Percentiles rank a stretch among this genome's conserved stretches.
Conservation (phyloP, 2,113 vertebrate species). For the Gnathonemus longibarbis region DNA sequence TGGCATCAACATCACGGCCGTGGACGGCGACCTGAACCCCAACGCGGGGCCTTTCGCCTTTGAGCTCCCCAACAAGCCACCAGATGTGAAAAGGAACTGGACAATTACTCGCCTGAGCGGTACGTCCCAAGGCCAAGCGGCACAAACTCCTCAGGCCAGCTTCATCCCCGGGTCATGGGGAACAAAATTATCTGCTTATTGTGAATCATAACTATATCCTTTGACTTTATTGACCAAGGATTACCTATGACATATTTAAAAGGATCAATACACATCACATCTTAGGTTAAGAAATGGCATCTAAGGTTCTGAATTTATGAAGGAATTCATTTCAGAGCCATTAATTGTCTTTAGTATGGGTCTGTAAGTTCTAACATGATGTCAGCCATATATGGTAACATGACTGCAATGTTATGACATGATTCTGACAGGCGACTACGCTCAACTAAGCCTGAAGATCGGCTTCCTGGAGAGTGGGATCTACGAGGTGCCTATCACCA, state of each 20-base stretch:
- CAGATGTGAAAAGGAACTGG: conserved; percentile 83
- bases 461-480: conserved; percentile 81
- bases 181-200: neutral
- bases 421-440: conserved; percentile 69
- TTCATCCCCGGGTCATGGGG: neutral
- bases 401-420: neutral
- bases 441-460: conserved; percentile 80
- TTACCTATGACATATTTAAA: neutral
- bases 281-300: neutral
- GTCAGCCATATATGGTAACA: neutral
- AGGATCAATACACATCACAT: neutral
- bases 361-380: neutral
- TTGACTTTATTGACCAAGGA: neutral
- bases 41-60: conserved; percentile 90
- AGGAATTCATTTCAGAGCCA: neutral
- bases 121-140: conserved; percentile 36
- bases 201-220: neutral
- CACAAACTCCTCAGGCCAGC: neutral
- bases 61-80: conserved; percentile 75
- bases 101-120: conserved; percentile 81
- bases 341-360: neutral
- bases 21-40: conserved; percentile 80
- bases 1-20: conserved; percentile 87
- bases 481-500: conserved; percentile 84
- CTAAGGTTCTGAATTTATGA: neutral